Evolutionary conservation across 2,113 vertebrate species (phyloP).

Genomic region (Petromus typicus): DNA sequence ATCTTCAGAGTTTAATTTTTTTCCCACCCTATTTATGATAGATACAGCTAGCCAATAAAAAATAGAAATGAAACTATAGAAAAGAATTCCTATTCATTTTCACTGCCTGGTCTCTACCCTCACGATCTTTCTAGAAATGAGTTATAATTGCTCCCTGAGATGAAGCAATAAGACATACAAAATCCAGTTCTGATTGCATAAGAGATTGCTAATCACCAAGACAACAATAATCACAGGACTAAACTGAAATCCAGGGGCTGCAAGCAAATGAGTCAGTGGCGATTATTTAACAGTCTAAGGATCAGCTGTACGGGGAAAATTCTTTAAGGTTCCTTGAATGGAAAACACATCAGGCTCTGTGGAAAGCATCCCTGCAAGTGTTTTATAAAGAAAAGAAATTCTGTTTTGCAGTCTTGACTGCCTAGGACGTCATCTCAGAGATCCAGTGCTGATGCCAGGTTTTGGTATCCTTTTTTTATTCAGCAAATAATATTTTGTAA

Average conservation of each 20-base stretch:
- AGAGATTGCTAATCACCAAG: slow-evolving; percentile 64
- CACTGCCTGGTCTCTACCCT: not conserved
- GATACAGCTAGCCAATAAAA: slow-evolving; percentile 26
- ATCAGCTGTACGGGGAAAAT: slow-evolving; percentile 12
- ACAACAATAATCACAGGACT: slow-evolving; percentile 53
- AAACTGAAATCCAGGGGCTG: slow-evolving; percentile 61
- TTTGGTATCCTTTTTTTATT: slow-evolving; percentile 40
- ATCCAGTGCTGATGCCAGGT: not conserved
- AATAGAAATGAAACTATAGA: slow-evolving; percentile 42
- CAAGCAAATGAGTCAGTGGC: slow-evolving; percentile 45
- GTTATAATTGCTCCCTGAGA: slow-evolving; percentile 52
- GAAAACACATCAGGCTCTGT: slow-evolving; percentile 38
- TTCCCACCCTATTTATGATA: slow-evolving; percentile 55
- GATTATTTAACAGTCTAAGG: slow-evolving; percentile 62
- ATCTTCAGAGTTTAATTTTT: slow-evolving; percentile 66
- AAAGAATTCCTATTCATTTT: slow-evolving; percentile 46
- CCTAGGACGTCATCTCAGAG: slow-evolving; percentile 44
- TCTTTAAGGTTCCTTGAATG: slow-evolving; percentile 36
- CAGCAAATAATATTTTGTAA: not conserved
- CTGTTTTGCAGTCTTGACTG: not conserved
- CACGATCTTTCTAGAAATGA: not conserved
- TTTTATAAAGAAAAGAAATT: slow-evolving; percentile 37
- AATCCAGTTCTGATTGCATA: slow-evolving; percentile 21
- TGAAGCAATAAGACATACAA: slow-evolving; percentile 49
- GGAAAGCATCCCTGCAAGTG: slow-evolving; percentile 55